Conservation (phyloP, 1,140 invertebrate genomes). For the Euwallacea fornicatus region DNA sequence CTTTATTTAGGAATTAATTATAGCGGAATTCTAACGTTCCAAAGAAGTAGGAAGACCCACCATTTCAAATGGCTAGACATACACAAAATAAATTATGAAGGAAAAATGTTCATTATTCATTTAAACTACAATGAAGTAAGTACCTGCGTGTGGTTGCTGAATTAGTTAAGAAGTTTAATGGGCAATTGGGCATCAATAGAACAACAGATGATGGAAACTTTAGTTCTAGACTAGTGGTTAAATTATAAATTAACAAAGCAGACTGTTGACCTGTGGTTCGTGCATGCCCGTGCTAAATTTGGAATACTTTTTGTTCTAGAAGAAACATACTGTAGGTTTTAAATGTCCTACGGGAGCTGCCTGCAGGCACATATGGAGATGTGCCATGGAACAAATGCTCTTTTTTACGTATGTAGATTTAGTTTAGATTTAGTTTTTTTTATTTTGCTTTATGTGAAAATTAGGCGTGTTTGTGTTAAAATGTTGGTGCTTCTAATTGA, state of each 20-base stretch:
- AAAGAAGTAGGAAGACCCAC: slow-evolving; percentile 88
- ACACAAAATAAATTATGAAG: slow-evolving; percentile 94
- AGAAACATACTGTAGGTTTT: slow-evolving; percentile 94
- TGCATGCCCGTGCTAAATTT: background rate
- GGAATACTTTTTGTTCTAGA: slow-evolving; percentile 68
- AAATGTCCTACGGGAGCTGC: slow-evolving; percentile 89
- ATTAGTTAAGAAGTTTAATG: too few relatives aligned
- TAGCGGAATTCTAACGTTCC: slow-evolving; percentile 91
- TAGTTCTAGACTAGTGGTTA: too few relatives aligned
- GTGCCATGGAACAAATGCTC: slow-evolving; percentile 94
- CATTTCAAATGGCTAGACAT: slow-evolving; percentile 96
- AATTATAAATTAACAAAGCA: too few relatives aligned
- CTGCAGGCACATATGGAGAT: slow-evolving; percentile 93
- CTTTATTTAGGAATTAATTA: slow-evolving; percentile 94
- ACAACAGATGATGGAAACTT: background rate
- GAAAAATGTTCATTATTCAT: slow-evolving; percentile 98
- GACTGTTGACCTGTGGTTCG: too few relatives aligned
- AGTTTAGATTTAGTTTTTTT: background rate
- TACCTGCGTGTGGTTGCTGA: background rate
- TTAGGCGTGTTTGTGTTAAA: background rate
- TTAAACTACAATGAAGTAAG: slow-evolving; percentile 68
- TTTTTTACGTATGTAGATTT: slow-evolving; percentile 89
- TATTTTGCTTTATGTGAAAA: background rate
- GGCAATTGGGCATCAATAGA: too few relatives aligned
- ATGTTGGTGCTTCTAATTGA: background rate